A percentile compares a stretch with the other conserved stretches of the same genome.
These are phyloP conservation scores for Pocota personata DNA, from an alignment of 2,888 invertebrate genomes.

Conservation along the genomic window DNA sequence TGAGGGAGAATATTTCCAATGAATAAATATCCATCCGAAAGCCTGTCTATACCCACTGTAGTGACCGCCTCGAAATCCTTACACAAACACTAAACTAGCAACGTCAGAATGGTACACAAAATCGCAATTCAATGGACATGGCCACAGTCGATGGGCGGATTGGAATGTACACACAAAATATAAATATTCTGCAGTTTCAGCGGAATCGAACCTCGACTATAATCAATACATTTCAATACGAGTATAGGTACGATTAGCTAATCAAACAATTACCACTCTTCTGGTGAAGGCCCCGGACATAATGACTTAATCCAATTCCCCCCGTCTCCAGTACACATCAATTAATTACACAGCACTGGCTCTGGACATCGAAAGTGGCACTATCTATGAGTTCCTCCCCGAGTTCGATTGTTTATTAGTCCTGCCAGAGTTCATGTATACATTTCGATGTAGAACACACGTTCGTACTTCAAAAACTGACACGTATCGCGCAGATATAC, in stretches of 20 bases:
- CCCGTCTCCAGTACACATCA: constrained; percentile 6
- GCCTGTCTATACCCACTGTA: not conserved
- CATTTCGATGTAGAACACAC: constrained; percentile 38
- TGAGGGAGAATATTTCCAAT: constrained; percentile 2
- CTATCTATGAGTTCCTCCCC: not conserved
- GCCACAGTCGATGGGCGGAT: not conserved
- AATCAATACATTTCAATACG: constrained; percentile 61
- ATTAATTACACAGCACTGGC: constrained; percentile 50
- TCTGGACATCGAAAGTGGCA: constrained; percentile 4
- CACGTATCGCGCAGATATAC: not conserved
- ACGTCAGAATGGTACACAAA: constrained; percentile 11
- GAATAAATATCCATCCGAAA: constrained; percentile 42
- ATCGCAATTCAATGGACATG: constrained; percentile 27
- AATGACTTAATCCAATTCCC: constrained; percentile 59
- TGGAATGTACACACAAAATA: constrained; percentile 12
- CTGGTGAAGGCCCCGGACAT: constrained; percentile 20
- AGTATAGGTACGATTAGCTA: constrained; percentile 68
- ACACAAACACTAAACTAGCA: constrained; percentile 15
- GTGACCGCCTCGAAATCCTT: constrained; percentile 11
- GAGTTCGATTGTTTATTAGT: constrained; percentile 43
- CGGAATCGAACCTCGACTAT: constrained; percentile 1
- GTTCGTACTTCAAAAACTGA: constrained; percentile 9
- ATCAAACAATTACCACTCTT: constrained; percentile 67
- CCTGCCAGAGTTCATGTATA: constrained; percentile 21
- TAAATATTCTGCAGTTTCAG: constrained; percentile 31